Base-by-base conservation (phyloP, 2,797 vertebrate species). In the Anguilla anguilla region DNA sequence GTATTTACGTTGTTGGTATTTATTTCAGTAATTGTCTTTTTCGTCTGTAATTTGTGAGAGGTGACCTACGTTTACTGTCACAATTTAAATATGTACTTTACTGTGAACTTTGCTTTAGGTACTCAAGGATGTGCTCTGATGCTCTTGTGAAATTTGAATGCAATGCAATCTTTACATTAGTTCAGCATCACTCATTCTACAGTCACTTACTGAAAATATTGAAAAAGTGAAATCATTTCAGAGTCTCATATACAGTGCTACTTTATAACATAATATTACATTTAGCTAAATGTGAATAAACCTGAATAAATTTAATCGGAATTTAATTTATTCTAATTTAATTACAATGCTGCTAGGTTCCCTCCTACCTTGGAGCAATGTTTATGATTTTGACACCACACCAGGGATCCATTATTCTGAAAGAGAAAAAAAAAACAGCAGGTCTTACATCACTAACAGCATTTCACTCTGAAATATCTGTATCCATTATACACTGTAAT, bases 371-470 rank as follows among this genome's bases (percentile, higher is more conserved):
- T 99, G 89, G 98, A 98, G 95, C 98, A 99, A 72, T 99, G 98
- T 94, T 99, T 99, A 95, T 99, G 97, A 96, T 97, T 98, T 96
- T 98, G 98, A 95, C 98, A 99, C 98, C 98, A 99, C 89, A 96
- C 96, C 97, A 99, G 96, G 59, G 98, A 99, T 57, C 98, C 97
- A 87, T 99, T 99, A 95, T 98, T 98, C 98, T 99, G 96, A 64
- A 94, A 89, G 90, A 90, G 84, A 93, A 87, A 89, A 88, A 85
- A 51, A 86, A 25, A 17, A 55, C 64, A 90, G 39, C 31, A 88
- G n/a, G 69, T 74, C 85, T 90, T 92, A 87, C 93, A 89, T 92
- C 89, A 92, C 53, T 67, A 90, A 93, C 89, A 6, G 49, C 86
- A 89, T 74, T 86, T 72, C 53, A 90, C 84, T 85, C 53, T 90